A percentile compares a stretch with the other conserved stretches of the same genome.
Evolutionary conservation across 1,140 invertebrate genomes (phyloP).

Genomic region (Drosophila dunni): DNA sequence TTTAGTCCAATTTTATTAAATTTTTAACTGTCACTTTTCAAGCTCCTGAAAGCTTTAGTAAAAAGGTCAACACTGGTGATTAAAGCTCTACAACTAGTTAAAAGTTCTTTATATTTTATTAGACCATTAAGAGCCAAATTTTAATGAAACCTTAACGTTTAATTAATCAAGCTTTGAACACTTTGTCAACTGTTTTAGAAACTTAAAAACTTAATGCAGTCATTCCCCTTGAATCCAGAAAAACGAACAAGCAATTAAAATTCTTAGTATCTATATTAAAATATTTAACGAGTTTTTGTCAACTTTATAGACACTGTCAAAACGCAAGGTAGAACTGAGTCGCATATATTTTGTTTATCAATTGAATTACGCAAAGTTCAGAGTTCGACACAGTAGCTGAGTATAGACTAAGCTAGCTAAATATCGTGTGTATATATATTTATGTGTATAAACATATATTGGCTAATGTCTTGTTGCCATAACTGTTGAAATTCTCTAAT

Average conservation of each 20-base stretch:
- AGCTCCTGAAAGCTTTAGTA: neutral
- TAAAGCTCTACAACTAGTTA: no score
- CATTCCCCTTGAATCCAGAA: neutral
- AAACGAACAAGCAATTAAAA: conserved; percentile 14
- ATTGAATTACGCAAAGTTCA: conserved; percentile 61
- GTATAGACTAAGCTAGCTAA: neutral
- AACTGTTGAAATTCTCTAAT: conserved; percentile 52
- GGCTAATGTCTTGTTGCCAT: conserved; percentile 12
- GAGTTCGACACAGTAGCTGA: conserved; percentile 46
- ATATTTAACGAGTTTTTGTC: neutral
- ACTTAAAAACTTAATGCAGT: conserved; percentile 4
- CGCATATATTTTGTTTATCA: conserved; percentile 24
- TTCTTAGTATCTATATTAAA: conserved; percentile 15
- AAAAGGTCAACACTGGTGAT: no score
- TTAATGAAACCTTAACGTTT: neutral
- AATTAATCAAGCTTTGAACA: neutral
- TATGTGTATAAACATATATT: conserved; percentile 1
- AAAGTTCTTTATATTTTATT: neutral
- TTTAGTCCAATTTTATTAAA: no score
- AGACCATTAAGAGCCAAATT: neutral
- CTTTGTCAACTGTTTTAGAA: conserved; percentile 2
- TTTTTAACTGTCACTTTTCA: no score
- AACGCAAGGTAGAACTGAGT: conserved; percentile 4
- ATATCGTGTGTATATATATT: neutral
- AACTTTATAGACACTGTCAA: conserved; percentile 3